Percentiles rank a stretch among this genome's conserved stretches.
phyloP scores from a whole-genome alignment of 2,797 vertebrate species.

The Pteronotus mesoamericanus region DNA sequence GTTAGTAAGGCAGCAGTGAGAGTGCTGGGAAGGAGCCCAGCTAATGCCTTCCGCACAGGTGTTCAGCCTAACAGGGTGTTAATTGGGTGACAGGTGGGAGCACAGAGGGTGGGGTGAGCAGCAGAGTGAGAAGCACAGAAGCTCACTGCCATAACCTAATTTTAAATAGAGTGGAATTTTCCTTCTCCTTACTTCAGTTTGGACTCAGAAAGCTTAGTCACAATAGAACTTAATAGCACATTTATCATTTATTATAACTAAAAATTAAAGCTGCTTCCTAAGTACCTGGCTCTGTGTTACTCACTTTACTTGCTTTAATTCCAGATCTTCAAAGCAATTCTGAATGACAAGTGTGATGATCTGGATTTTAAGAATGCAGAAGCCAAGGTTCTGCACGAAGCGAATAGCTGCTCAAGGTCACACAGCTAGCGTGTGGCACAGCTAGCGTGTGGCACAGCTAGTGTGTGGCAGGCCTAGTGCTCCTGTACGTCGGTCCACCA shows the following conservation, averaged over 20 bases:
- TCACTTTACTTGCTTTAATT: background rate
- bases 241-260: background rate
- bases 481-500: background rate
- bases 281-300: background rate
- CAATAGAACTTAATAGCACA: background rate
- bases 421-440: background rate
- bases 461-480: background rate
- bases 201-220: background rate
- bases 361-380: background rate
- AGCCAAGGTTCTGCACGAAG: background rate
- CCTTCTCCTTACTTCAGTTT: constrained; percentile 4
- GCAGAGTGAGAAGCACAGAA: background rate
- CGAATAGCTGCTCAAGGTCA: background rate
- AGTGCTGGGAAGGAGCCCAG: background rate
- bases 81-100: constrained; percentile 68
- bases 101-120: constrained; percentile 16
- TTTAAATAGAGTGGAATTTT: constrained; percentile 70
- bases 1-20: background rate
- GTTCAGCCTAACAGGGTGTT: constrained; percentile 46
- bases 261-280: background rate
- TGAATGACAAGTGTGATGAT: background rate
- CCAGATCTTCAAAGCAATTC: background rate
- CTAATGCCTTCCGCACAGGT: constrained; percentile 47
- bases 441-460: background rate
- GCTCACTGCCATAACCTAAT: constrained; percentile 37